Percentiles rank a stretch among this genome's conserved stretches.
Conservation (phyloP, 2,888 invertebrate species). For the Diploptera punctata region DNA sequence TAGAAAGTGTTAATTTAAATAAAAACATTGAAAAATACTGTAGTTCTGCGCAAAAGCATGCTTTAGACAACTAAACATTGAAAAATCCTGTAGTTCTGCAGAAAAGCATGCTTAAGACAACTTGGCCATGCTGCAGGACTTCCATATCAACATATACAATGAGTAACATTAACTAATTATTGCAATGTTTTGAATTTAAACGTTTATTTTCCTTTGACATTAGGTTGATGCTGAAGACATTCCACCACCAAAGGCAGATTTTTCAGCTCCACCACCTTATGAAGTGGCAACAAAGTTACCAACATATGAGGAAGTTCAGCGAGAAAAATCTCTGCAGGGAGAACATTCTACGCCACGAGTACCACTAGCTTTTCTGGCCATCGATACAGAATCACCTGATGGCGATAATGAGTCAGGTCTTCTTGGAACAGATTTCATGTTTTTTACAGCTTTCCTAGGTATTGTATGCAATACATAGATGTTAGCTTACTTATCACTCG, state of each 20-base stretch:
- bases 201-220: neutral
- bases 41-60: too few species aligned
- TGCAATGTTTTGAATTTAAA: too few species aligned
- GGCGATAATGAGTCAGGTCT: constrained; percentile 79
- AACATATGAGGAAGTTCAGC: constrained; percentile 91
- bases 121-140: too few species aligned
- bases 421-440: constrained; percentile 92
- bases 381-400: constrained; percentile 76
- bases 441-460: constrained; percentile 90
- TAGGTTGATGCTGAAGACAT: constrained; percentile 61
- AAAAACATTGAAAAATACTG: too few species aligned
- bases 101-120: too few species aligned
- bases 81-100: too few species aligned
- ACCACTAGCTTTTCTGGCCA: constrained; percentile 75
- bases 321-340: constrained; percentile 82
- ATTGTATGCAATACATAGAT: too few species aligned
- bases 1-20: too few species aligned
- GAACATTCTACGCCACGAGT: constrained; percentile 53
- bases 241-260: constrained; percentile 83
- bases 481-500: too few species aligned
- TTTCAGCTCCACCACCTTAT: constrained; percentile 88
- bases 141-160: too few species aligned
- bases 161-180: too few species aligned
- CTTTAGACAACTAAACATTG: too few species aligned
- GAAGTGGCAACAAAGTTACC: constrained; percentile 86